phyloP scores from a whole-genome alignment of 1,140 invertebrate species.

The Matsumurasca onukii region DNA sequence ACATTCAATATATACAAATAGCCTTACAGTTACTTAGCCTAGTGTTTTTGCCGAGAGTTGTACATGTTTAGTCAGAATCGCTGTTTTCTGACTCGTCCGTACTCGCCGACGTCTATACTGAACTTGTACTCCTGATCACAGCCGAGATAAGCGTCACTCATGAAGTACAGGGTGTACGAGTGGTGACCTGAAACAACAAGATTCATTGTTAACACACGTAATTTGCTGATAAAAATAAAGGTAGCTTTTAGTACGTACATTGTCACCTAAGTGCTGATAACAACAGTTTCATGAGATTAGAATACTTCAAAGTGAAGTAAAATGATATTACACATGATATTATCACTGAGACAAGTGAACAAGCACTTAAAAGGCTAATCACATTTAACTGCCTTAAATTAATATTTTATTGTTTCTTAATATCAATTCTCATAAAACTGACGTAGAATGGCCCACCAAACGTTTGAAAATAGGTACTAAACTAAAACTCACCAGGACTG shows the following conservation, averaged over 20 bases:
- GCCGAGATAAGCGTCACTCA: conserved; percentile 98
- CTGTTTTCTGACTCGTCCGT: conserved; percentile 60
- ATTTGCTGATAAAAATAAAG: no score
- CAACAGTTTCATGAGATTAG: no score
- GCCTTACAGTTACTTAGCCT: no score
- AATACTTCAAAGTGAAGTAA: no score
- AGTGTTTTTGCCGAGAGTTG: no score
- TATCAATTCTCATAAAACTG: background rate
- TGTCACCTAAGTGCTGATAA: no score
- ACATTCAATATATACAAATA: background rate
- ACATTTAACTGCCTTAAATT: background rate
- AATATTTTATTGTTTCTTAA: background rate
- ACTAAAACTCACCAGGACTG: conserved; percentile 59
- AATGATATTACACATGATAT: no score
- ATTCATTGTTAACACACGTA: background rate
- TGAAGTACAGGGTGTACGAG: conserved; percentile 95
- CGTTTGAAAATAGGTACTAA: no score
- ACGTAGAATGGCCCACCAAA: no score
- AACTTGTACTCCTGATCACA: conserved; percentile 97
- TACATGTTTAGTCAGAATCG: conserved; percentile 49
- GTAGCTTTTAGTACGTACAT: background rate
- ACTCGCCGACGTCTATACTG: conserved; percentile 74
- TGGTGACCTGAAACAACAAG: conserved; percentile 62
- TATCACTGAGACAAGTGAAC: no score
- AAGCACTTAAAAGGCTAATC: background rate